phyloP scores from a whole-genome alignment of 2,888 invertebrate genomes.

The Netelia inedita region DNA sequence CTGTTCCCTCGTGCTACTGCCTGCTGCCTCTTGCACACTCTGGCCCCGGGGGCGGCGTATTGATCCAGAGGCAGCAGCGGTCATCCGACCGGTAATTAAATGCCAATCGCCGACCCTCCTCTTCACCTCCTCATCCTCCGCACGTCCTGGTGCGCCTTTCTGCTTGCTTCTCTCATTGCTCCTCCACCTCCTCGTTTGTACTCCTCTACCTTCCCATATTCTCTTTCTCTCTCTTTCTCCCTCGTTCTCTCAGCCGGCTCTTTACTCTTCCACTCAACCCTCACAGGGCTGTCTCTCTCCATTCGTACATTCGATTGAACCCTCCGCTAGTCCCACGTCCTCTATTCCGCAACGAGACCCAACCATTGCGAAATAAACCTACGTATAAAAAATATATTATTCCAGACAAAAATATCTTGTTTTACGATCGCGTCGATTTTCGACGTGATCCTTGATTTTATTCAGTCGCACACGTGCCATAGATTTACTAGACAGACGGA shows the following conservation, averaged over 20 bases:
- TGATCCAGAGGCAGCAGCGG: conserved; percentile 85
- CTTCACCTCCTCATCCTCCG: conserved; percentile 71
- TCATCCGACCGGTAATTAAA: conserved; percentile 85
- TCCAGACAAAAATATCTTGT: neutral
- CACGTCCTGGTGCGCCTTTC: conserved; percentile 66
- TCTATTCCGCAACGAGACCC: conserved; percentile 18
- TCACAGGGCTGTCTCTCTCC: conserved; percentile 64
- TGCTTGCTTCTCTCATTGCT: conserved; percentile 65
- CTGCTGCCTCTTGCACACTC: conserved; percentile 82
- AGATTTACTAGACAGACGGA: conserved; percentile 20
- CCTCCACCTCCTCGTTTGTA: conserved; percentile 67
- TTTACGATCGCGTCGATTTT: neutral
- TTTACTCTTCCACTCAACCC: conserved; percentile 72
- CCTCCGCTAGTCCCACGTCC: conserved; percentile 60
- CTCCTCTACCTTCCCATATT: conserved; percentile 49
- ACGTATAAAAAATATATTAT: neutral
- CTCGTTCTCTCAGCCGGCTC: conserved; percentile 72
- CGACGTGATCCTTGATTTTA: conserved; percentile 28
- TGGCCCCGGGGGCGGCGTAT: conserved; percentile 84
- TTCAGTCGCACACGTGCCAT: conserved; percentile 7
- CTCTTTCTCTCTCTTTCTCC: conserved; percentile 73
- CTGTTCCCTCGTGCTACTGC: conserved; percentile 65
- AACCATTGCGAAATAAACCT: conserved; percentile 10
- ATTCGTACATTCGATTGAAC: conserved; percentile 67
- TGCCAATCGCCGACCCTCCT: conserved; percentile 84